These are phyloP conservation scores for Sericinus montela DNA, from an alignment of 2,888 invertebrate genomes.

Conservation along the genomic window DNA sequence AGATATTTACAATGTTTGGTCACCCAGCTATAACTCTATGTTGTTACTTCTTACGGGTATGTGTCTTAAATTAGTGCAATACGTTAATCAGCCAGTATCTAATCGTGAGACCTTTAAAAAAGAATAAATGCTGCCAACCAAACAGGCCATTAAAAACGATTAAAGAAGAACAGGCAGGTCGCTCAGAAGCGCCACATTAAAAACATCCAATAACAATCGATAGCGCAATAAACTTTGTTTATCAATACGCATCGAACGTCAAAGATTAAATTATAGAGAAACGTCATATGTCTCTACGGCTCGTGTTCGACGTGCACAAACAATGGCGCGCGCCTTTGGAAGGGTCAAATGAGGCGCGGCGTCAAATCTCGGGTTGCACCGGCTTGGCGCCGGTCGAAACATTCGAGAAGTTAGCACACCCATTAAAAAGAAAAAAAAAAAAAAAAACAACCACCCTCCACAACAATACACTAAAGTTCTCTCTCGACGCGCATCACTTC, in stretches of 20 bases:
- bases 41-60: no score
- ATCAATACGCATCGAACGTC: neutral
- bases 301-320: constrained; percentile 60
- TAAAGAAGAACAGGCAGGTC: no score
- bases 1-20: no score
- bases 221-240: neutral
- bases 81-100: no score
- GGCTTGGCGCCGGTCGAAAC: constrained; percentile 63
- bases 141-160: no score
- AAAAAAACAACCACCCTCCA: no score
- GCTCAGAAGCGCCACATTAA: neutral
- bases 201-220: no score
- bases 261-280: constrained; percentile 28
- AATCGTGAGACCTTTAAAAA: no score
- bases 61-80: no score
- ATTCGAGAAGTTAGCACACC: constrained; percentile 62
- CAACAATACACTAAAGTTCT: constrained; percentile 52
- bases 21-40: no score
- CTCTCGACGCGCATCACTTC: constrained; percentile 56
- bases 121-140: no score
- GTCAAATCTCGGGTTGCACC: constrained; percentile 71
- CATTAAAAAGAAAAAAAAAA: constrained; percentile 33
- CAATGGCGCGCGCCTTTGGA: constrained; percentile 59
- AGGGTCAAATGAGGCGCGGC: constrained; percentile 71
- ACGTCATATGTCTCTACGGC: constrained; percentile 40